These are phyloP conservation scores for Agapetus fuscipes DNA, from an alignment of 2,888 invertebrate genomes.

Conservation along the genomic window DNA sequence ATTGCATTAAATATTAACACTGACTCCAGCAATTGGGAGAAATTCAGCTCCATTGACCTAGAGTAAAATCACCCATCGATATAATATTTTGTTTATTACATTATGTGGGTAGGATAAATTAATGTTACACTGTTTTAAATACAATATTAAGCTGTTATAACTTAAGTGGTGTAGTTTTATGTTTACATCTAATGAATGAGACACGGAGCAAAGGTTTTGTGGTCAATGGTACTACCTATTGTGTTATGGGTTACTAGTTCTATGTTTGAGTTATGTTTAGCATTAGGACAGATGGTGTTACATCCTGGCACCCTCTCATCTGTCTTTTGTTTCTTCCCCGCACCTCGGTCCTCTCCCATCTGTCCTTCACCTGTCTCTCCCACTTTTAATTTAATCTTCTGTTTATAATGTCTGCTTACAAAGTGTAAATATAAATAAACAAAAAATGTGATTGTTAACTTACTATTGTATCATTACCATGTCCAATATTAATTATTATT, in stretches of 20 bases:
- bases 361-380: constrained; percentile 2
- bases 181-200: constrained; percentile 9
- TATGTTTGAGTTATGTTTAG: constrained; percentile 15
- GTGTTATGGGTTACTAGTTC: constrained; percentile 20
- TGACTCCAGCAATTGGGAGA: constrained; percentile 1
- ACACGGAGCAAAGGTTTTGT: constrained; percentile 20
- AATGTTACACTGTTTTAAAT: constrained; percentile 12
- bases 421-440: constrained; percentile 13
- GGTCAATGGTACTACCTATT: constrained; percentile 16
- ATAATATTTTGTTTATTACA: constrained; percentile 10
- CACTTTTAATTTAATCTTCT: background rate
- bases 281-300: constrained; percentile 4
- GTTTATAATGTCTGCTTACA: constrained; percentile 8
- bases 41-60: constrained; percentile 1
- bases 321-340: background rate
- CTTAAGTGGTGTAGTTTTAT: constrained; percentile 11
- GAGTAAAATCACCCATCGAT: constrained; percentile 1
- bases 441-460: constrained; percentile 15
- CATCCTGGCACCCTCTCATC: constrained; percentile 1
- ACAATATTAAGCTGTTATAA: constrained; percentile 8
- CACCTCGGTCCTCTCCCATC: constrained; percentile 4
- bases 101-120: constrained; percentile 14
- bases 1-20: background rate
- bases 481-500: constrained; percentile 7
- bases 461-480: constrained; percentile 13